Conservation (phyloP, 2,888 invertebrate species). For the Kuschelorhynchus macadamiae region DNA sequence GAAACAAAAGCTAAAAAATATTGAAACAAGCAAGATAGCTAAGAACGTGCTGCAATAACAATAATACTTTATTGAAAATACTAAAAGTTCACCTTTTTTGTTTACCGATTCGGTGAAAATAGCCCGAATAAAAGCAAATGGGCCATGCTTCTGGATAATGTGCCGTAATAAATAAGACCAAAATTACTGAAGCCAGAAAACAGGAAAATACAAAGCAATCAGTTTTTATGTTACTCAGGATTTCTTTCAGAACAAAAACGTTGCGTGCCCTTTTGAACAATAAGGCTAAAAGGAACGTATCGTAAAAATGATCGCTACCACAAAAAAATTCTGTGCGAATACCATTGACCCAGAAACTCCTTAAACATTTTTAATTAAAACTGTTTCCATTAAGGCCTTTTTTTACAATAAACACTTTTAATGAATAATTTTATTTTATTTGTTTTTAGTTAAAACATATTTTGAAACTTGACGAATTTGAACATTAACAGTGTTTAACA, state of each 20-base stretch:
- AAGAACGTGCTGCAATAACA: slow-evolving; percentile 53
- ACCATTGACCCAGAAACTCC: not conserved
- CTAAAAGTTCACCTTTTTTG: slow-evolving; percentile 60
- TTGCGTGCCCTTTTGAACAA: not conserved
- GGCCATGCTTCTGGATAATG: slow-evolving; percentile 65
- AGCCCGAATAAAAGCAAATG: slow-evolving; percentile 65
- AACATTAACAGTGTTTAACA: too few species aligned
- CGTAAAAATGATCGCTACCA: not conserved
- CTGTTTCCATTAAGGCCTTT: too few species aligned
- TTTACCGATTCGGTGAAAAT: slow-evolving; percentile 62
- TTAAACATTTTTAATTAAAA: too few species aligned
- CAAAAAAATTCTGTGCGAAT: not conserved
- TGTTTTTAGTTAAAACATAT: too few species aligned
- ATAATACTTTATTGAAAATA: slow-evolving; percentile 59
- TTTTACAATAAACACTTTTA: too few species aligned
- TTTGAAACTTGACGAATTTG: too few species aligned
- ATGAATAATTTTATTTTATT: too few species aligned
- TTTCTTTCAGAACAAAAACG: slow-evolving; percentile 8
- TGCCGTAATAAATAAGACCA: slow-evolving; percentile 64
- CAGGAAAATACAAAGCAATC: slow-evolving; percentile 64
- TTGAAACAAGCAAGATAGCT: slow-evolving; percentile 10
- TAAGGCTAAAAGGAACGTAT: not conserved
- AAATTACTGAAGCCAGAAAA: slow-evolving; percentile 58
- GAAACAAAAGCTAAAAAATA: too few species aligned
- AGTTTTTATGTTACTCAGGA: slow-evolving; percentile 62